Base-by-base conservation (phyloP, 2,797 vertebrate species). In the Bufotes viridis region DNA sequence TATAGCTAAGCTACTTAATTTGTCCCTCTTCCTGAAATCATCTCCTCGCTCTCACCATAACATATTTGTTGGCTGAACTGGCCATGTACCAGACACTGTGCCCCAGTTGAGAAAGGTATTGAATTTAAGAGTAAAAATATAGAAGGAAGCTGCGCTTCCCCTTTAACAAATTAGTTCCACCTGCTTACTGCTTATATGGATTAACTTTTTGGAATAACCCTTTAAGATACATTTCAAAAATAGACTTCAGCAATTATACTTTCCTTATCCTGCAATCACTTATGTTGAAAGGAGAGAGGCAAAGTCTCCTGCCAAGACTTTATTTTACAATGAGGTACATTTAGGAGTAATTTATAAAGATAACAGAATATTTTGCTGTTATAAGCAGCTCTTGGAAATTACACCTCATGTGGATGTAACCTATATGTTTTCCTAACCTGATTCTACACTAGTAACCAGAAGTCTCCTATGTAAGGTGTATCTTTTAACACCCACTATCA, bases 361-460 rank as follows among this genome's bases (percentile, higher is more conserved):
- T 42, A 81, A 81, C 67, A 72, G 80, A 74, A 78, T 84, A 57
- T 84, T 88, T 55, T 72, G 87, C 82, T 84, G 76, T 57, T 51
- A 42, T 84, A 82, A 84, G 76, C 87, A 88, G 61, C 29, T 81
- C 82, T 49, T 58, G 24, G 78, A 81, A 85, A 85, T 81, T 42
- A 84, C 55, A 79, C 82, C 76, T 80, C 78, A 14, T 72, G 65
- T 79, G 82, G 87, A 80, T 84, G 76, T 84, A 84, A 80, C 76
- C 82, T 80, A 88, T 80, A 80, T 84, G 87, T 80, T 88, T 84
- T 88, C 24, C 49, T 55, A 67, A 55, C 87, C 65, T 34, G 75
- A 70, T n/a, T 22, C 75, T 76, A n/a, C 34, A 79, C 49, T 60
- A 58, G 61, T 78, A 70, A 69, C 61, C 61, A 84, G 82, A 72